These are phyloP conservation scores for Echiichthys vipera DNA, from an alignment of 2,797 vertebrate genomes.

Conservation along the genomic window DNA sequence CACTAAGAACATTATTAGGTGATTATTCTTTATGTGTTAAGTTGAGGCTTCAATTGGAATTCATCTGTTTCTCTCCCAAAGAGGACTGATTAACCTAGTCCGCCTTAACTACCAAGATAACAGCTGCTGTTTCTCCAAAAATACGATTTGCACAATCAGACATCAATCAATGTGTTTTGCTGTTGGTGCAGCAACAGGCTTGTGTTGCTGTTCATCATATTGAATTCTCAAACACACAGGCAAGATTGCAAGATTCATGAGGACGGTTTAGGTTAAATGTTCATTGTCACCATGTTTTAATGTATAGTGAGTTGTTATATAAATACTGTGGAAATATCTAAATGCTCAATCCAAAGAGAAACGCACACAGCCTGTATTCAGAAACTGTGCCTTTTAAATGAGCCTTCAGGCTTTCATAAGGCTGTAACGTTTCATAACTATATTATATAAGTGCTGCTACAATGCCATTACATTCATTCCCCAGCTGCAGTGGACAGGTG, in stretches of 20 bases:
- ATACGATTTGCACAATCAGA: background rate
- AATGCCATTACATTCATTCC: too few species aligned
- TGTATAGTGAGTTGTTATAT: too few species aligned
- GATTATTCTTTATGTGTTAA: slow-evolving; percentile 12
- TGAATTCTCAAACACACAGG: background rate
- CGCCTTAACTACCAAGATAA: slow-evolving; percentile 12
- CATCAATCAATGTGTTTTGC: background rate
- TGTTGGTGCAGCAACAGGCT: slow-evolving; percentile 1
- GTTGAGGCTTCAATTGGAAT: background rate
- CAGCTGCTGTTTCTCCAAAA: background rate
- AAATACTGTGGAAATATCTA: too few species aligned
- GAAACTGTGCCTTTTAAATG: too few species aligned
- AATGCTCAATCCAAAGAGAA: too few species aligned
- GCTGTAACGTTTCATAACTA: too few species aligned
- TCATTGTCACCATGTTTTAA: background rate
- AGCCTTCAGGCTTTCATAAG: too few species aligned
- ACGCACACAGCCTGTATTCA: too few species aligned
- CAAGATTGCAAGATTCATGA: background rate
- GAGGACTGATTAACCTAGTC: slow-evolving; percentile 5
- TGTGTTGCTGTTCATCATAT: slow-evolving; percentile 2
- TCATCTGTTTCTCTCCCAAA: background rate
- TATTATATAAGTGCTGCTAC: too few species aligned
- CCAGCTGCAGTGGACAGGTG: too few species aligned
- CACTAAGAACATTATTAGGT: background rate
- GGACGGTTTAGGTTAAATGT: background rate